Conservation (phyloP, 2,113 vertebrate genomes). For the Megaceryle maxima region DNA sequence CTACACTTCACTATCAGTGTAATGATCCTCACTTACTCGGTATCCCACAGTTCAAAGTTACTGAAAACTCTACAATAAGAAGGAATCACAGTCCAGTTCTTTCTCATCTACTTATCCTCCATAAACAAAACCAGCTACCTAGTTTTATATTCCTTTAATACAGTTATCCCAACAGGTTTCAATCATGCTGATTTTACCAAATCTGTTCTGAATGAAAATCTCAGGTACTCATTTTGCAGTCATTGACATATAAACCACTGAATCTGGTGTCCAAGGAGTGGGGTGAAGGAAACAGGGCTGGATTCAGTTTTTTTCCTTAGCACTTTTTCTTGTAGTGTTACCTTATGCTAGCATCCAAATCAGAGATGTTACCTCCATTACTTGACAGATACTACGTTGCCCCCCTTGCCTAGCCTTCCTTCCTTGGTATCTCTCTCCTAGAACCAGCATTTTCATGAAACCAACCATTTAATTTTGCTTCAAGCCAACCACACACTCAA, state of each 20-base stretch:
- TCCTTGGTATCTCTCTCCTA: background rate
- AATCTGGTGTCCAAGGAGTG: background rate
- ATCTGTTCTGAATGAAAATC: background rate
- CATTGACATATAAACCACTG: background rate
- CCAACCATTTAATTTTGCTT: background rate
- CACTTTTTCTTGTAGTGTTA: background rate
- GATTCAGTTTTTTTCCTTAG: background rate
- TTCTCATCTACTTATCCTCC: background rate
- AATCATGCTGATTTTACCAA: background rate
- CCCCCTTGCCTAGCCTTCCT: background rate
- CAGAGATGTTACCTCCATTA: background rate
- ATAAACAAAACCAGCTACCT: background rate
- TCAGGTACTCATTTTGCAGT: background rate
- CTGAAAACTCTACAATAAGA: background rate
- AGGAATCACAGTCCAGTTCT: background rate
- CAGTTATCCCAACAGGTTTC: background rate
- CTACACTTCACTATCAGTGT: background rate
- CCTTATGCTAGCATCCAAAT: background rate
- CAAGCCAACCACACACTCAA: background rate
- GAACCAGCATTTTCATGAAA: background rate
- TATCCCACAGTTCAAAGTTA: background rate
- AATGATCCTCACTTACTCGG: background rate
- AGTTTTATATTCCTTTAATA: background rate
- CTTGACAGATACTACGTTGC: fast-evolving
- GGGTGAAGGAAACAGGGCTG: background rate